Evolutionary conservation across 1,140 invertebrate genomes (phyloP), one percentile per base, ranked within the genome.

Genomic region (Daktulosphaira vitifoliae): DNA sequence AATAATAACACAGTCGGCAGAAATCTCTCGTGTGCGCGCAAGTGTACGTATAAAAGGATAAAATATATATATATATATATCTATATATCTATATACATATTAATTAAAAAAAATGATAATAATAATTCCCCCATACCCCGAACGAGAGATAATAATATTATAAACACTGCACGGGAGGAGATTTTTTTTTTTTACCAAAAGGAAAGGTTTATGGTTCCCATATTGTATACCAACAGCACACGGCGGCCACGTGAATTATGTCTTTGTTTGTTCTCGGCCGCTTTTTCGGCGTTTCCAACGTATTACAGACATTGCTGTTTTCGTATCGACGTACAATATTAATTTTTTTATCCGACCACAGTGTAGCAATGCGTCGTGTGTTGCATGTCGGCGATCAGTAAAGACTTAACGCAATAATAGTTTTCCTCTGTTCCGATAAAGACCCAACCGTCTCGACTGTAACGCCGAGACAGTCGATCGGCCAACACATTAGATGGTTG

Each of bases 231-330:
- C n/a, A 11, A 16, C 29, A 20, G 26, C 37, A 18, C 18, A 26
- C 26, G n/a, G 25, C 18, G 13, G 7, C 18, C 13, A 2, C 11
- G 39, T 62, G 42, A 62, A 62, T 62, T 62, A 62, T 33, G 56
- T 62, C 56, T 62, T 48, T 46, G 56, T 62, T 62, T 62, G 56
- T 62, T 62, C 23, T 62, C 38, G 38, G 42, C 56, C 56, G 56
- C 42, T 48, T 48, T 62, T 62, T 56, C 38, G 38, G 16, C 52
- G 33, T 52, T 39, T 54, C 18, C 5, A 25, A 56, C 23, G n/a
- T n/a, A 25, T 42, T 62, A 44, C 15, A 48, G 25, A 33, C 29
- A 29, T n/a, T 48, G 11, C 42, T 11, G 5, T 48, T 48, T 59
- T 33, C 29, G 11, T 33, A 23, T 42, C 16, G 3, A 5, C 37